These are phyloP conservation scores for Andrena marginata DNA, from an alignment of 2,888 invertebrate genomes.

Conservation along the genomic window DNA sequence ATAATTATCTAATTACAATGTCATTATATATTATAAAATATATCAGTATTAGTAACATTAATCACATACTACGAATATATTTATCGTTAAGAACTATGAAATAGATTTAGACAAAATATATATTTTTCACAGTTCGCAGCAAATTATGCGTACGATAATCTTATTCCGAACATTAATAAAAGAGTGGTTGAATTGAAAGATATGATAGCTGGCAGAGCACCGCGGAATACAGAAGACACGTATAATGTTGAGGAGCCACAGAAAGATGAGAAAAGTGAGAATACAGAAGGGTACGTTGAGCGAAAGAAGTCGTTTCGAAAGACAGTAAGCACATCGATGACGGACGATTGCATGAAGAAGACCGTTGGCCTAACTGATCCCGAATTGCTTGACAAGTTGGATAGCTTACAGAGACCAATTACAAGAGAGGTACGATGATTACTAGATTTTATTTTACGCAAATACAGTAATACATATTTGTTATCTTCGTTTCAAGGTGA, in stretches of 20 bases:
- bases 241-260: slow-evolving; percentile 85
- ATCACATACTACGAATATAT: slow-evolving; percentile 3
- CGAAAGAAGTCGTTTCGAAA: slow-evolving; percentile 90
- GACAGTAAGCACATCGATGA: slow-evolving; percentile 87
- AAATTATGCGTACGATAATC: slow-evolving; percentile 95
- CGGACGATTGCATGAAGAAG: slow-evolving; percentile 86
- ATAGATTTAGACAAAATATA: background rate
- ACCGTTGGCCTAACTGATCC: slow-evolving; percentile 89
- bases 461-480: background rate
- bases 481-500: slow-evolving; percentile 71
- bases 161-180: slow-evolving; percentile 92
- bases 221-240: slow-evolving; percentile 79
- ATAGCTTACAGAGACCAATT: slow-evolving; percentile 86
- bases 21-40: too few relatives aligned
- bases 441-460: background rate
- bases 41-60: background rate
- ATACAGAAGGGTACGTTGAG: slow-evolving; percentile 82
- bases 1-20: too few relatives aligned
- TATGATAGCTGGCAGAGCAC: slow-evolving; percentile 87
- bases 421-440: slow-evolving; percentile 79
- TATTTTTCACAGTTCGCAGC: slow-evolving; percentile 90
- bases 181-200: slow-evolving; percentile 91
- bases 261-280: slow-evolving; percentile 82
- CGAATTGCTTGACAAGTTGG: slow-evolving; percentile 88
- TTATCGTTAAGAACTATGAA: background rate